A percentile compares a stretch with the other conserved stretches of the same genome.
phyloP scores from a whole-genome alignment of 2,888 invertebrate species.

The Timema cristinae region DNA sequence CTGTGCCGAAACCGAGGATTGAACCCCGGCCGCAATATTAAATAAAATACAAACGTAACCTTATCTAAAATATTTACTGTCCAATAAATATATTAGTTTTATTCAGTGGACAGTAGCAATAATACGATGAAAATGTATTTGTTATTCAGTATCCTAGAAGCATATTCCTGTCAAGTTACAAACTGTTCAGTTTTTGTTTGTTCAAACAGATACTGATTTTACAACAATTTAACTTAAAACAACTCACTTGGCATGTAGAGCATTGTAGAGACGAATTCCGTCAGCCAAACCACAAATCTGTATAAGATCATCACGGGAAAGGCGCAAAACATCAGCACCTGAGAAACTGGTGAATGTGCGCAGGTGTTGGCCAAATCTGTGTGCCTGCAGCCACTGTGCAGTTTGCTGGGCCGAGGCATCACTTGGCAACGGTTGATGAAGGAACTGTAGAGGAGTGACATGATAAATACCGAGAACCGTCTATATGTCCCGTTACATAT shows the following conservation, averaged over 20 bases:
- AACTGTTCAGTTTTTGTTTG: too few species aligned
- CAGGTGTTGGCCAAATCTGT: conserved; percentile 73
- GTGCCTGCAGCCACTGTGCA: conserved; percentile 70
- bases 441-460: conserved; percentile 3
- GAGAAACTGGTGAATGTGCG: conserved; percentile 80
- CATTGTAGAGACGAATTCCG: conserved; percentile 89
- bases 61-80: too few species aligned
- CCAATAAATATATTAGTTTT: too few species aligned
- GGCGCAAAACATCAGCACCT: conserved; percentile 81
- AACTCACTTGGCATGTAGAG: conserved; percentile 76
- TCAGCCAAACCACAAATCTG: conserved; percentile 93
- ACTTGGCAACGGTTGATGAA: conserved; percentile 49
- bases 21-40: too few species aligned
- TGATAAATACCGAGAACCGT: background rate
- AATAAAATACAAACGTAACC: too few species aligned
- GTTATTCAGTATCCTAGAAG: too few species aligned
- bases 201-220: too few species aligned
- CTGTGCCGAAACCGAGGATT: too few species aligned
- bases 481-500: background rate
- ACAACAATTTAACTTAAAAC: too few species aligned
- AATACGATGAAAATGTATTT: too few species aligned
- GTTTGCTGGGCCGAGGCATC: conserved; percentile 70
- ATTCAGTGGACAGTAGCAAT: too few species aligned
- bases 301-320: conserved; percentile 87
- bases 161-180: too few species aligned